Evolutionary conservation across 2,113 vertebrate genomes (phyloP).

Genomic region (Bujurquina vittata): DNA sequence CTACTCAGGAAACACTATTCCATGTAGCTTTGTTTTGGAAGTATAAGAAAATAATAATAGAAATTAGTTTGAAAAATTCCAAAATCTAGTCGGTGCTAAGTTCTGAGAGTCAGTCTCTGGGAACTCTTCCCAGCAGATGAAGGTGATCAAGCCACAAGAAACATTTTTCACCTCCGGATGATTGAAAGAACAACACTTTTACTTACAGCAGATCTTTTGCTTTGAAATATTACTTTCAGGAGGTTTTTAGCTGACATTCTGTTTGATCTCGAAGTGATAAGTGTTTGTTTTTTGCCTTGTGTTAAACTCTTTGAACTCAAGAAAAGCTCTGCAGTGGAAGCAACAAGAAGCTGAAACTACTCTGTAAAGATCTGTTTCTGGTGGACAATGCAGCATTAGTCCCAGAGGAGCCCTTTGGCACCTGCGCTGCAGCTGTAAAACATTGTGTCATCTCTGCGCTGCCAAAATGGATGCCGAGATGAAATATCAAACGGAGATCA

Average conservation of each 20-base stretch:
- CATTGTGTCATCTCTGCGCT: slow-evolving; percentile 17
- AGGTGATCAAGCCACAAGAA: neutral
- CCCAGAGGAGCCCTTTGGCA: slow-evolving; percentile 37
- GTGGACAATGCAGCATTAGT: slow-evolving; percentile 1
- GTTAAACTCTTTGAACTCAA: slow-evolving; percentile 18
- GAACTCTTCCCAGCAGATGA: neutral
- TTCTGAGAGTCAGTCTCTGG: neutral
- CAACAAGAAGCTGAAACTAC: neutral
- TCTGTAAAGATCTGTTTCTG: slow-evolving; percentile 8
- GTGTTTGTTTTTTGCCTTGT: neutral
- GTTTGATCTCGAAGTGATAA: neutral
- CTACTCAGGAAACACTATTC: neutral
- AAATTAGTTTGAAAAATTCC: neutral
- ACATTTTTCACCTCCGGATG: neutral
- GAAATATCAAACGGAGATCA: slow-evolving; percentile 55
- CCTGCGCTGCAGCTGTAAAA: slow-evolving; percentile 22
- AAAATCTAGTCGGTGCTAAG: neutral
- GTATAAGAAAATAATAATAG: neutral
- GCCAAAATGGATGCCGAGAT: slow-evolving; percentile 28
- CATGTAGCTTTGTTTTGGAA: neutral
- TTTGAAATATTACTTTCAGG: neutral
- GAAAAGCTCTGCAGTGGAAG: slow-evolving; percentile 3
- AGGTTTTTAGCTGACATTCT: slow-evolving; percentile 9
- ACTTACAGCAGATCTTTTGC: neutral
- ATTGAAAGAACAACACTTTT: neutral